Base-by-base conservation (phyloP, 2,113 vertebrate species). In the Carettochelys insculpta region DNA sequence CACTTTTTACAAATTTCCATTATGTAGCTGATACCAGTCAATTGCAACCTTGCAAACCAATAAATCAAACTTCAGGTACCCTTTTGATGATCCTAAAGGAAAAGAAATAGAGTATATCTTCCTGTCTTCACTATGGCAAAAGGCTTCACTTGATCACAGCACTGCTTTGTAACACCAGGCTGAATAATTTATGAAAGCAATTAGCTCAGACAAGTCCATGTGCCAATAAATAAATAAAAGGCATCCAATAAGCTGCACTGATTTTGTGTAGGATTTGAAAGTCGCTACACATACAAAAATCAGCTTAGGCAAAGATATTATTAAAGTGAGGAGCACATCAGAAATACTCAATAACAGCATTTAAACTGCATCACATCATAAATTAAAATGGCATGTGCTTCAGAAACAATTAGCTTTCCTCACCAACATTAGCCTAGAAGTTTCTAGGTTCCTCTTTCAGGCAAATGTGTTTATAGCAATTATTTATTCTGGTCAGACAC, bases 151-250 rank as follows among this genome's bases (percentile, higher is more conserved):
- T 94, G 45, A 43, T 92, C 92, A 91, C 51, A 95, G 92, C 83
- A 84, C 71, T 61, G 50, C 85, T 90, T 81, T 5, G 38, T 80
- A 96, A 96, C 79, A 85, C 88, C 5, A 0, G 65, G 83, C 29
- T 96, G 90, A 97, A 94, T 96, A 96, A 97, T 95, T 96, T 56
- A 97, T 5, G 0, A 92, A 80, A 95, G 81, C 82, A 95, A 94
- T 92, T 87, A 94, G 86, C 95, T 78, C 89, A 90, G 85, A 85
- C 38, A 80, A 95, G 84, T 25, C 77, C 58, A 92, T 68, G 43
- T 85, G 91, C 94, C 77, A 89, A 51, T 19, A 81, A 0, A 1
- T 20, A 90, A 78, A 8, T 34, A 19, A 61, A 73, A 87, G 85
- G 25, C 65, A 92, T 3, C 20, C 0, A 24, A 86, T 84, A 94